These are phyloP conservation scores for Salmo trutta DNA, from an alignment of 2,797 vertebrate genomes.

Conservation along the genomic window DNA sequence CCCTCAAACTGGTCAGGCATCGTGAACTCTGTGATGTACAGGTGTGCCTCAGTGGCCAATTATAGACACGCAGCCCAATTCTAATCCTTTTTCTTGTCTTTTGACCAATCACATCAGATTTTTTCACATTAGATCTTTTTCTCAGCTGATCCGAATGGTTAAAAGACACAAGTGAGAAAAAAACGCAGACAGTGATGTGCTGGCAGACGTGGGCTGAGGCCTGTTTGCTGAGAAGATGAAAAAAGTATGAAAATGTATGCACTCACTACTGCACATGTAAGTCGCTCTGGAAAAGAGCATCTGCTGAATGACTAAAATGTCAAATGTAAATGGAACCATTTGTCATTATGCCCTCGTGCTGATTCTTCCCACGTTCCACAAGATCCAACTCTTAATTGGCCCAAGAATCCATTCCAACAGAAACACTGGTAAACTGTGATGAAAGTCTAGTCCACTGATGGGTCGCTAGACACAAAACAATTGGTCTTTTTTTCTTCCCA, in stretches of 20 bases:
- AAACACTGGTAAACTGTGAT: constrained; percentile 12
- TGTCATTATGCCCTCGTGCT: constrained; percentile 52
- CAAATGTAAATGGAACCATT: background rate
- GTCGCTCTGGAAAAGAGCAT: too few species aligned
- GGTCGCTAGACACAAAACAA: constrained; percentile 6
- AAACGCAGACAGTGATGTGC: too few species aligned
- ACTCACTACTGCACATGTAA: too few species aligned
- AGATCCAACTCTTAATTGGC: constrained; percentile 48
- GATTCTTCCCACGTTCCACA: constrained; percentile 57
- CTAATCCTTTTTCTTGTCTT: too few species aligned
- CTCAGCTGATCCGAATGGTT: too few species aligned
- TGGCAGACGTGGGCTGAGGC: constrained; percentile 14
- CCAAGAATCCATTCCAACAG: constrained; percentile 45
- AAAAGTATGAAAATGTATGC: too few species aligned
- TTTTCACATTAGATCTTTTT: too few species aligned
- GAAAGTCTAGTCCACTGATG: background rate
- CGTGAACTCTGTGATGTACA: constrained; percentile 49
- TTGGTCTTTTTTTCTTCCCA: constrained; percentile 15
- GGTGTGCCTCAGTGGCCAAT: constrained; percentile 39
- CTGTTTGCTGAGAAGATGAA: constrained; percentile 58
- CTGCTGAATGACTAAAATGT: too few species aligned
- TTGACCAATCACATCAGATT: too few species aligned
- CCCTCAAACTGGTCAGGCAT: constrained; percentile 44
- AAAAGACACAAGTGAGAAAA: too few species aligned
- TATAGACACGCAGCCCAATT: too few species aligned